Percentiles rank a stretch among this genome's conserved stretches.
Conservation (phyloP, 1,140 invertebrate genomes). For the Meloidogyne chitwoodi region DNA sequence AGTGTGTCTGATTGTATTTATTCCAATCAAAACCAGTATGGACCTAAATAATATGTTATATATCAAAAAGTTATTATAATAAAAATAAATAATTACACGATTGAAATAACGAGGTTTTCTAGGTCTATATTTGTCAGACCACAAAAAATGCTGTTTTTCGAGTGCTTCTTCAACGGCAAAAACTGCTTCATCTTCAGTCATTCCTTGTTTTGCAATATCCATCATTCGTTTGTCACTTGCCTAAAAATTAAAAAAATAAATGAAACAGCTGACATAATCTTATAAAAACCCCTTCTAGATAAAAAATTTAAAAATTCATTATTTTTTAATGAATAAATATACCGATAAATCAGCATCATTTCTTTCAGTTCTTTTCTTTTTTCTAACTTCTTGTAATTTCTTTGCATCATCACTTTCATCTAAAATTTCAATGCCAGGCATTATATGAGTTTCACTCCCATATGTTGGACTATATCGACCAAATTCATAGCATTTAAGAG, state of each 20-base stretch:
- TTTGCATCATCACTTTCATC: conserved; percentile 75
- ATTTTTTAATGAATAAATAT: not conserved
- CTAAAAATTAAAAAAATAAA: conserved; percentile 28
- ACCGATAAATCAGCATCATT: not conserved
- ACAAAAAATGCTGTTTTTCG: conserved; percentile 81
- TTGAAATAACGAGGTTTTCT: conserved; percentile 97
- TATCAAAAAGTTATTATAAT: not conserved
- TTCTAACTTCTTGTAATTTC: conserved; percentile 61
- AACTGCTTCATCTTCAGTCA: conserved; percentile 73
- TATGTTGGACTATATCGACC: conserved; percentile 80
- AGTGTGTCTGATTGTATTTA: conserved; percentile 99
- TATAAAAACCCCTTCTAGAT: too few relatives aligned
- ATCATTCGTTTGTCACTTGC: conserved; percentile 46
- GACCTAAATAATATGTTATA: conserved; percentile 54
- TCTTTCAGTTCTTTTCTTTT: not conserved
- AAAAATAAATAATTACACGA: conserved; percentile 62
- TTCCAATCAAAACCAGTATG: conserved; percentile 96
- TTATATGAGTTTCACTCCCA: conserved; percentile 69
- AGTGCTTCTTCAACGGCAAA: conserved; percentile 80
- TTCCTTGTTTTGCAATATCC: conserved; percentile 50
- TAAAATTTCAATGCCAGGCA: conserved; percentile 76
- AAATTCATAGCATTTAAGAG: conserved; percentile 69
- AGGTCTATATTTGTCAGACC: conserved; percentile 96
- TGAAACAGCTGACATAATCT: too few relatives aligned
- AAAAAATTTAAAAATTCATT: too few relatives aligned